Base-by-base conservation (phyloP, 2,113 vertebrate genomes). In the Sebastes fasciatus region DNA sequence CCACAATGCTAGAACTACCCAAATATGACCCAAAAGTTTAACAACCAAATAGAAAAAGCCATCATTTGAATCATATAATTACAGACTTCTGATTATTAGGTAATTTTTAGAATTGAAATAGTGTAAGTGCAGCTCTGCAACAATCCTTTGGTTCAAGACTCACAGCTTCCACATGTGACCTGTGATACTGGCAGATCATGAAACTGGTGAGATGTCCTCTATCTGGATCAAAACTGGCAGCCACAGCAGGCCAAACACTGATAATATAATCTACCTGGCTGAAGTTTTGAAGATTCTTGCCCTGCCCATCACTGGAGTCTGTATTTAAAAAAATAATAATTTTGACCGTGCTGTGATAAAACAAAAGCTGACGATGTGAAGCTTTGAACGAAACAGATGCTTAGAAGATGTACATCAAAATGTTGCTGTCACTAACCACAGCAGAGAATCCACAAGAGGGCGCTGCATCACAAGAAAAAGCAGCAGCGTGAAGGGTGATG, bases 391-490 rank as follows among this genome's bases (percentile, higher is more conserved):
- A 11, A 13, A 40, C n/a, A 46, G 8, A 68, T 13, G 4, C 19
- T 6, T 2, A 34, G 17, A 34, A 34, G 17, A 34, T 6, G 3
- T 26, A 40, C 7, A 55, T 46, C 5, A 2, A 69, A 45, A 48
- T 26, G 2, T 2, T 66, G 45, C 19, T 5, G n/a, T 8, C 48
- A 34, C 4, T 8, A 40, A 55, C 45, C 2, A 26, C 34, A 66
- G n/a, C 17, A 60, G 19, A 66, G 0, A 17, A 61, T n/a, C 88
- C 91, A 90, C 84, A n/a, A 89, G 92, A 76, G 79, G 91, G 88
- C 52, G 10, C 26, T 84, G 42, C 42, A 82, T 75, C 64, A 85
- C 23, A 83, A 84, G 64, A 46, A 65, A 42, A 58, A 8, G 2
- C 42, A 4, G 19, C n/a, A 34, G 16, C 0, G 1, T 7, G 55